Conservation (phyloP, 2,888 invertebrate species). For the Leptarthrus brevirostris region DNA sequence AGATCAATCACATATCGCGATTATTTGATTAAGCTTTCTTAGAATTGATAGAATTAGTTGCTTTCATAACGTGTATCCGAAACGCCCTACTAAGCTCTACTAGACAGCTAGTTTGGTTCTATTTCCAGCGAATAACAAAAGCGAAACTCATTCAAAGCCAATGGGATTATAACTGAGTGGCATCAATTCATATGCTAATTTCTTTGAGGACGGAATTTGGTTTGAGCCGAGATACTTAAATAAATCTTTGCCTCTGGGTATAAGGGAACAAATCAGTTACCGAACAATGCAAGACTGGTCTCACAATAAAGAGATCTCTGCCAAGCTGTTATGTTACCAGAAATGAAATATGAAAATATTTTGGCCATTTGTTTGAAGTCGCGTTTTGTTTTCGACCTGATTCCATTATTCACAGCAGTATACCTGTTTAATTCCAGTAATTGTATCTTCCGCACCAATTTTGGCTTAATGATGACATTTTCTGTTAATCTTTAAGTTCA, state of each 20-base stretch:
- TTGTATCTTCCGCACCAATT: too few relatives aligned
- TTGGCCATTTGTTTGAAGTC: constrained; percentile 10
- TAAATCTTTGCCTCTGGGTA: constrained; percentile 21
- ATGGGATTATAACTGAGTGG: constrained; percentile 34
- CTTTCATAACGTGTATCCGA: too few relatives aligned
- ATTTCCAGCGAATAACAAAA: background rate
- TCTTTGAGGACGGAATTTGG: background rate
- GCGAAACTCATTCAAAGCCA: constrained; percentile 24
- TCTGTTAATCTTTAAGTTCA: too few relatives aligned
- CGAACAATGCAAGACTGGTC: constrained; percentile 11
- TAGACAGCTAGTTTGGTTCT: too few relatives aligned
- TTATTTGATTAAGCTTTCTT: background rate
- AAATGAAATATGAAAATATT: constrained; percentile 17
- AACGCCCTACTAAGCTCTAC: too few relatives aligned
- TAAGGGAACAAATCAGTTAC: constrained; percentile 16
- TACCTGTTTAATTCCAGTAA: constrained; percentile 2
- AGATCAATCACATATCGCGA: background rate
- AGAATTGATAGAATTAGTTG: background rate
- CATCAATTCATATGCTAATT: constrained; percentile 37
- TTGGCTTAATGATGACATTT: too few relatives aligned
- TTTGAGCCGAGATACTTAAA: constrained; percentile 22
- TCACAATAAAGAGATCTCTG: background rate
- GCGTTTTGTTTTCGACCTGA: constrained; percentile 25
- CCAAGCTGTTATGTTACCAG: background rate
- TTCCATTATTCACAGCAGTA: constrained; percentile 23